Base-by-base conservation (phyloP, 2,888 invertebrate genomes). In the Lepidochitona cinerea region DNA sequence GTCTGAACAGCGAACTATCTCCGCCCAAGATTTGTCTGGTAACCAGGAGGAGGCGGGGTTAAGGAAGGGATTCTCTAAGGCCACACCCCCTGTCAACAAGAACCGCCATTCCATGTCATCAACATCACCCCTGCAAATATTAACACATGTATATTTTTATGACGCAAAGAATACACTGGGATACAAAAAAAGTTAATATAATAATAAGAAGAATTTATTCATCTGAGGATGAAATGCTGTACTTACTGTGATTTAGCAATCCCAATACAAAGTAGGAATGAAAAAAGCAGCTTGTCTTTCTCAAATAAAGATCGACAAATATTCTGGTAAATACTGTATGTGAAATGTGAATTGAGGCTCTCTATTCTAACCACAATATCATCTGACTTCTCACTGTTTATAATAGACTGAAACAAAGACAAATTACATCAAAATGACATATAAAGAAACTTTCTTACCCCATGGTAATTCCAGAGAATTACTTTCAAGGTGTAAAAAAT, bases 11-110 rank as follows among this genome's bases (percentile, higher is more conserved):
- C 94, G 92, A 14, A 95, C 95, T 73, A 97, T 92, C 91, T 96
- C 95, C 0, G 94, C 93, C 97, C 97, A 97, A 12, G 94, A 93
- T 90, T 96, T 96, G 12, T 97, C 96, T 0, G 95, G 92, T 68
- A 97, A 92, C 97, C 97, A 97, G 59, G 92, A 89, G 0, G 94
- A 92, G 54, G 94, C 95, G 0, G 97, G 97, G 92, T 97, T 97
- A 67, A 93, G 93, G 89, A 93, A 92, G 0, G 94, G 94, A 90
- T 94, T 96, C 80, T 95, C 95, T 73, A 97, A 90, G 0, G 95
- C 95, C 54, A 96, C 94, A 37, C 96, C 97, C 5, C 97, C 97
- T 2, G 97, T 96, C 83, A 97, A 91, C 75, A 97, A 92, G 91
- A 97, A 97, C 59, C 93, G 91, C 92, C 96, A 94, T 79, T 94